Evolutionary conservation across 2,113 vertebrate species (phyloP).

Genomic region (Ptychochromis oligacanthus): DNA sequence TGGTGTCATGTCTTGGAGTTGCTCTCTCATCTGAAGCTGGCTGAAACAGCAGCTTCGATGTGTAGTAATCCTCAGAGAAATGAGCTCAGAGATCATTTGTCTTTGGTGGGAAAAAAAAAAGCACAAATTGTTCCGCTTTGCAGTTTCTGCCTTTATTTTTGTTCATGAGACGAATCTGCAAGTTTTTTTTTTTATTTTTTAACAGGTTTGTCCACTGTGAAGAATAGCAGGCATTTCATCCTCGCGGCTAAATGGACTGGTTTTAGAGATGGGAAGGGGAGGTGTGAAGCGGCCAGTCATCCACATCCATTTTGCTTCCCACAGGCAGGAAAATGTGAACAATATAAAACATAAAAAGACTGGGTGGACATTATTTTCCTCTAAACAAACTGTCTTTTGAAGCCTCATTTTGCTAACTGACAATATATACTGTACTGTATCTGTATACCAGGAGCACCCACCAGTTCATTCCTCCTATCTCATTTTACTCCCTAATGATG

Average conservation of each 20-base stretch:
- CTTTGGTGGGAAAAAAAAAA: slow-evolving; percentile 17
- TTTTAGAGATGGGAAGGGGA: slow-evolving; percentile 23
- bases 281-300: slow-evolving; percentile 42
- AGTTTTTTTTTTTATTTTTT: not conserved
- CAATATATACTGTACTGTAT: not conserved
- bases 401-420: slow-evolving; percentile 29
- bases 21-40: slow-evolving; percentile 33
- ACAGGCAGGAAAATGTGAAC: slow-evolving; percentile 26
- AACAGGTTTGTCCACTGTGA: not conserved
- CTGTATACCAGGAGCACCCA: slow-evolving; percentile 37
- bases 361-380: slow-evolving; percentile 45
- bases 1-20: slow-evolving; percentile 16
- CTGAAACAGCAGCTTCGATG: slow-evolving; percentile 42
- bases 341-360: slow-evolving; percentile 40
- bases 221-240: slow-evolving; percentile 31
- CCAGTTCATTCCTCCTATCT: slow-evolving; percentile 45
- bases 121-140: not conserved
- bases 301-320: slow-evolving; percentile 30
- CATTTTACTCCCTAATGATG: slow-evolving; percentile 75
- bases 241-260: slow-evolving; percentile 31
- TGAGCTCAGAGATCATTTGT: slow-evolving; percentile 35
- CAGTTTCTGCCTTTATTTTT: slow-evolving; percentile 10
- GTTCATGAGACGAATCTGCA: slow-evolving; percentile 3
- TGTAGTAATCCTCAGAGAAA: not conserved
- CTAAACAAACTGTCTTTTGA: slow-evolving; percentile 47